These are phyloP conservation scores for Mustelus asterias DNA, from an alignment of 2,113 vertebrate genomes.

Conservation along the genomic window DNA sequence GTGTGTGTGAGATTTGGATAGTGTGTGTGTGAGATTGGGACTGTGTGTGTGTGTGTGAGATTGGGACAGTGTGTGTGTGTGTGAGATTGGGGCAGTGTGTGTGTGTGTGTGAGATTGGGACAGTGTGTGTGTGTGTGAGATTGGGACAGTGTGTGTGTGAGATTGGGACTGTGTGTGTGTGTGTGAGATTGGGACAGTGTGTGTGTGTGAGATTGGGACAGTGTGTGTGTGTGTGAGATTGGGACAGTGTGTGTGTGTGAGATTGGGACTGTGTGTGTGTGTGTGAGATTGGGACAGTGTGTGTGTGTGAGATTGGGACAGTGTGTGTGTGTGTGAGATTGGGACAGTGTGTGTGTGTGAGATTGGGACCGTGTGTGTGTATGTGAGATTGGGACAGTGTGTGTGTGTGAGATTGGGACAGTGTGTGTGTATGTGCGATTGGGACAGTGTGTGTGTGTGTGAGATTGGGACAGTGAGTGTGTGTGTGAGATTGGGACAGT, in stretches of 20 bases:
- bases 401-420: neutral
- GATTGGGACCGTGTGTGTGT: too few relatives aligned
- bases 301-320: neutral
- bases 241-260: neutral
- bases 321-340: neutral
- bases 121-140: too few relatives aligned
- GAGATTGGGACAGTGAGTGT: neutral
- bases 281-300: neutral
- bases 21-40: neutral
- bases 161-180: neutral
- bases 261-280: too few relatives aligned
- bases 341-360: too few relatives aligned
- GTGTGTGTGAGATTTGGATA: too few relatives aligned
- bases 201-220: too few relatives aligned
- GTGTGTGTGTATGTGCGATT: neutral
- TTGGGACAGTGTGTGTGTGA: neutral
- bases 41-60: neutral
- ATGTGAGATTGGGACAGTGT: neutral
- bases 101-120: too few relatives aligned
- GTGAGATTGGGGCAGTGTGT: too few relatives aligned
- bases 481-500: neutral
- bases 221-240: neutral
- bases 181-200: neutral
- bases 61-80: neutral
- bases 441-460: neutral